phyloP scores from a whole-genome alignment of 1,140 invertebrate genomes.

The Lutraria rhynchaena region DNA sequence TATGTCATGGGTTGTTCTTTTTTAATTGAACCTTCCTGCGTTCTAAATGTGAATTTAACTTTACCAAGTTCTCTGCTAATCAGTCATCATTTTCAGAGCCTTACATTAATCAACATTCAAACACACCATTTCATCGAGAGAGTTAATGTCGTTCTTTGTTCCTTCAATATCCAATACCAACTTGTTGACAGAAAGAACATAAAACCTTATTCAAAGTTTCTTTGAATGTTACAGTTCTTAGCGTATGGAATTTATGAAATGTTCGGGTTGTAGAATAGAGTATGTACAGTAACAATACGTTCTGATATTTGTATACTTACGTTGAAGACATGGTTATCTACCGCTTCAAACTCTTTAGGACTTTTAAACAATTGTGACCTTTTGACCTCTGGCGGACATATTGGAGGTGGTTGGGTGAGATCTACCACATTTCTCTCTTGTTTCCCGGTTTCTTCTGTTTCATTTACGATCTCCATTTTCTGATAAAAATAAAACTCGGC shows the following conservation, averaged over 20 bases:
- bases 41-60: no score
- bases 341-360: constrained; percentile 72
- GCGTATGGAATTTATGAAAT: background rate
- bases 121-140: no score
- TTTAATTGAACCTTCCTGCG: no score
- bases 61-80: no score
- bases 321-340: constrained; percentile 77
- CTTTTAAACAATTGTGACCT: constrained; percentile 74
- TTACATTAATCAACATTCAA: no score
- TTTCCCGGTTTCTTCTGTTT: constrained; percentile 14
- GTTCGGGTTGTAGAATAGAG: background rate
- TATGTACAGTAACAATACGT: constrained; percentile 19
- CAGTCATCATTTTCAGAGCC: no score
- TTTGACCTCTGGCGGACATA: constrained; percentile 75
- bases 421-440: constrained; percentile 35
- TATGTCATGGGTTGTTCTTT: no score
- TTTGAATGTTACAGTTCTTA: background rate
- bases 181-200: no score
- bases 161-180: no score
- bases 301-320: constrained; percentile 61
- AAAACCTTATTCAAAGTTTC: no score
- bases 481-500: no score
- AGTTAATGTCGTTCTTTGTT: no score
- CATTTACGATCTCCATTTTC: constrained; percentile 22
- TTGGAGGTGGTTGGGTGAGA: constrained; percentile 63